phyloP scores from a whole-genome alignment of 2,113 vertebrate species.

The Hemiprocne comata region DNA sequence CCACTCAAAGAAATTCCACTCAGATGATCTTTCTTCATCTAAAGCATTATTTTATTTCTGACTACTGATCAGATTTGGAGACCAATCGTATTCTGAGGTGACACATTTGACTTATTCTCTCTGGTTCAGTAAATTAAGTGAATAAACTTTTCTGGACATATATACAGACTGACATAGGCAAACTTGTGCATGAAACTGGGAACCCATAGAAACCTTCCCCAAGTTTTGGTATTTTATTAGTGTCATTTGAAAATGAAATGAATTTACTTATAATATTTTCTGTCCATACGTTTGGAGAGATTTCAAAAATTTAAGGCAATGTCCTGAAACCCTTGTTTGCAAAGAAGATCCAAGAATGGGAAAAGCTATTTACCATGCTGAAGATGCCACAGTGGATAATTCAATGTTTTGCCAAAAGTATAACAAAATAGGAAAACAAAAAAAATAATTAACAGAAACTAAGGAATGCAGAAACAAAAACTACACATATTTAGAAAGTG shows the following conservation, averaged over 20 bases:
- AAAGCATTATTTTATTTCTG: background rate
- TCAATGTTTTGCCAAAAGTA: background rate
- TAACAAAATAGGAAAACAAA: background rate
- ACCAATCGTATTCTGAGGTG: background rate
- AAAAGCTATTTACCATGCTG: background rate
- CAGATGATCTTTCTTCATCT: background rate
- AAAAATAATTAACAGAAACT: background rate
- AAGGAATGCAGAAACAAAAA: background rate
- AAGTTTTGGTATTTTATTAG: background rate
- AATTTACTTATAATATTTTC: background rate
- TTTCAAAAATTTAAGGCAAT: background rate
- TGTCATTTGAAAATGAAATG: background rate
- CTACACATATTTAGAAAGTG: background rate
- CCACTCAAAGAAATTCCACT: background rate
- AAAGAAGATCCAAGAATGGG: background rate
- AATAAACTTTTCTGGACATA: background rate
- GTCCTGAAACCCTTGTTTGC: background rate
- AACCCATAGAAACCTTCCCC: background rate
- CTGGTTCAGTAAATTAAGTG: background rate
- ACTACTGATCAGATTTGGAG: background rate
- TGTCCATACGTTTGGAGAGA: accelerated
- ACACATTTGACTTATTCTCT: background rate
- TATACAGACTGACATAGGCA: background rate
- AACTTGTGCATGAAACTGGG: background rate
- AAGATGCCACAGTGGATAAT: background rate